A percentile compares a stretch with the other conserved stretches of the same genome.
These are phyloP conservation scores for Mormyrops boulengeri DNA, from an alignment of 2,797 vertebrate species.

Conservation along the genomic window DNA sequence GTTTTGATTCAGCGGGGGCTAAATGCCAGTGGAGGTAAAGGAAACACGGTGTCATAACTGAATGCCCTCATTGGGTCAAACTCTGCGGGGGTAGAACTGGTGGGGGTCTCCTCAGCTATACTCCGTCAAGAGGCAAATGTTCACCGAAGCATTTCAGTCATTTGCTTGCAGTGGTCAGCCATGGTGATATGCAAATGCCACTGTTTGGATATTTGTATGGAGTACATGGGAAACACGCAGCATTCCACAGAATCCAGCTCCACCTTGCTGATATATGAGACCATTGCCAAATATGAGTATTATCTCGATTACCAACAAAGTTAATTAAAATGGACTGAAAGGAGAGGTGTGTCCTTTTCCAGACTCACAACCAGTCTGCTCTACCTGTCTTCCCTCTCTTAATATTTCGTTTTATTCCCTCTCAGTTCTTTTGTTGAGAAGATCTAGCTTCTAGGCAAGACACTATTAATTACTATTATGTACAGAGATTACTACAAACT, in stretches of 20 bases:
- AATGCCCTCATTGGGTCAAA: background rate
- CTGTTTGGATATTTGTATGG: background rate
- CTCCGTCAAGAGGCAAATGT: background rate
- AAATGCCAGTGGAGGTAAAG: background rate
- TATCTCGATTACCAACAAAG: background rate
- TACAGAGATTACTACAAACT: background rate
- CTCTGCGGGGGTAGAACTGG: background rate
- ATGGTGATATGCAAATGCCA: background rate
- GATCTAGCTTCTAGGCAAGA: slow-evolving; percentile 1
- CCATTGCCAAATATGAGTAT: background rate
- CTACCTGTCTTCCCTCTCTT: background rate
- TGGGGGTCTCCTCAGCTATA: background rate
- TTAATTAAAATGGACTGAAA: slow-evolving; percentile 6
- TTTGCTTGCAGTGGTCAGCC: background rate
- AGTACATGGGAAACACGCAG: background rate
- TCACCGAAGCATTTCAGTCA: background rate
- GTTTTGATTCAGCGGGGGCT: background rate
- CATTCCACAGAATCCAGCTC: background rate
- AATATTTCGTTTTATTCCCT: background rate
- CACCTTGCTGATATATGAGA: background rate
- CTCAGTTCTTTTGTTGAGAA: background rate
- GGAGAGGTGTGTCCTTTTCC: background rate
- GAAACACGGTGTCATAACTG: background rate
- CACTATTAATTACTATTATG: slow-evolving; percentile 4
- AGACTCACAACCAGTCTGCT: background rate